A percentile compares a stretch with the other conserved stretches of the same genome.
These are phyloP conservation scores for Diplodus puntazzo DNA, from an alignment of 2,797 vertebrate species.

Conservation along the genomic window DNA sequence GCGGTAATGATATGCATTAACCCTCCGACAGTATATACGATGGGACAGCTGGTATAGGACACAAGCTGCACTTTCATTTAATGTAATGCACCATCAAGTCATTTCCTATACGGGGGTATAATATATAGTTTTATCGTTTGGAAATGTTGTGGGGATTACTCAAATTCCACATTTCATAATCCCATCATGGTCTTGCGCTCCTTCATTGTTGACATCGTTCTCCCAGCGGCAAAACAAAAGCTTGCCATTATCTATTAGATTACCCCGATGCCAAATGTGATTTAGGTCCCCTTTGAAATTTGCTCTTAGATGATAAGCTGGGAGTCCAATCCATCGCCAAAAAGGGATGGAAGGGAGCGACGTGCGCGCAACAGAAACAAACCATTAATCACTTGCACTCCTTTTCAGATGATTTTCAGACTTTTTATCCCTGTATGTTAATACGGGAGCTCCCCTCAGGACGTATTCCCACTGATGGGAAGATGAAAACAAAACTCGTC, in stretches of 20 bases:
- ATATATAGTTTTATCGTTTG: slow-evolving; percentile 44
- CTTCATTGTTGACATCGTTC: slow-evolving; percentile 61
- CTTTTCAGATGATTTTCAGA: slow-evolving; percentile 42
- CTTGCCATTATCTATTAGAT: slow-evolving; percentile 72
- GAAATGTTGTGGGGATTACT: slow-evolving; percentile 68
- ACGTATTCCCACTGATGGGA: slow-evolving; percentile 44
- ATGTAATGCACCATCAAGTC: slow-evolving; percentile 45
- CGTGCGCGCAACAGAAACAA: slow-evolving; percentile 38
- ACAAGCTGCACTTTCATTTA: slow-evolving; percentile 38
- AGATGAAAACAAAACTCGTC: slow-evolving; percentile 52
- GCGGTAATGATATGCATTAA: slow-evolving; percentile 62
- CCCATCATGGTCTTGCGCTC: slow-evolving; percentile 64
- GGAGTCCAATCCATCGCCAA: slow-evolving; percentile 41
- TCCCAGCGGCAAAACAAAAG: slow-evolving; percentile 61
- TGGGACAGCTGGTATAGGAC: slow-evolving; percentile 21
- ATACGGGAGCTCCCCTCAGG: slow-evolving; percentile 44
- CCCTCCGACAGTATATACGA: slow-evolving; percentile 27
- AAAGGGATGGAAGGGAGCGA: slow-evolving; percentile 16
- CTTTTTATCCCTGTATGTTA: slow-evolving; percentile 39
- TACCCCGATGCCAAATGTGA: slow-evolving; percentile 74
- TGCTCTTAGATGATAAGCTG: slow-evolving; percentile 66
- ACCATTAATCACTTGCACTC: slow-evolving; percentile 42
- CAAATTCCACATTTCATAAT: slow-evolving; percentile 70
- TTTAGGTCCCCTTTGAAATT: slow-evolving; percentile 68
- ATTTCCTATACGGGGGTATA: slow-evolving; percentile 41